Conservation (phyloP, 2,888 invertebrate genomes). For the Sepiola atlantica region DNA sequence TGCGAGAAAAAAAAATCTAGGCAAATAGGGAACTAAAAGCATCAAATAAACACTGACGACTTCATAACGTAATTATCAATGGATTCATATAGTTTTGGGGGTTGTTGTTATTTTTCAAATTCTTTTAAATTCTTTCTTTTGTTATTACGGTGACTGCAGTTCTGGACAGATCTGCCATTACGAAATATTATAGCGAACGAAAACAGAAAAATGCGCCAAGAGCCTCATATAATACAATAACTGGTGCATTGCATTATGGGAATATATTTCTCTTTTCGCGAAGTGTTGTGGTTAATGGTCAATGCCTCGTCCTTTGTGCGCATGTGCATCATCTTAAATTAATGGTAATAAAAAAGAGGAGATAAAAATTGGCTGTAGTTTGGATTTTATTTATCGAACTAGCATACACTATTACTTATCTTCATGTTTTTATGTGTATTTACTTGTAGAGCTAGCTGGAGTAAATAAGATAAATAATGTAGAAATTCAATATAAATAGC, state of each 20-base stretch:
- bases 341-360: background rate
- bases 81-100: background rate
- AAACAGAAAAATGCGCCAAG: background rate
- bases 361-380: background rate
- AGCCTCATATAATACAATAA: background rate
- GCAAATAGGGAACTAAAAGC: background rate
- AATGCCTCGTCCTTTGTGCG: background rate
- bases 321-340: background rate
- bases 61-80: constrained; percentile 18
- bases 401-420: background rate
- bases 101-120: too few relatives aligned
- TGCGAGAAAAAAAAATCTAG: background rate
- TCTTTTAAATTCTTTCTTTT: background rate
- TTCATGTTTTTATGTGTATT: background rate
- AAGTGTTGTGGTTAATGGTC: background rate
- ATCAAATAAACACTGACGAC: background rate
- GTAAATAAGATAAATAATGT: too few relatives aligned
- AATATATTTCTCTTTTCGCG: constrained; percentile 32
- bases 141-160: background rate
- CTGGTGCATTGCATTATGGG: background rate
- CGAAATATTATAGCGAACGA: constrained; percentile 4
- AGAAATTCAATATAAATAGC: too few relatives aligned
- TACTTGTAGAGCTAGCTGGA: too few relatives aligned
- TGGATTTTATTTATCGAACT: background rate
- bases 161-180: background rate